Percentiles rank a stretch among this genome's conserved stretches.
phyloP scores from a whole-genome alignment of 2,888 invertebrate species.

The Aleiodes testaceus region DNA sequence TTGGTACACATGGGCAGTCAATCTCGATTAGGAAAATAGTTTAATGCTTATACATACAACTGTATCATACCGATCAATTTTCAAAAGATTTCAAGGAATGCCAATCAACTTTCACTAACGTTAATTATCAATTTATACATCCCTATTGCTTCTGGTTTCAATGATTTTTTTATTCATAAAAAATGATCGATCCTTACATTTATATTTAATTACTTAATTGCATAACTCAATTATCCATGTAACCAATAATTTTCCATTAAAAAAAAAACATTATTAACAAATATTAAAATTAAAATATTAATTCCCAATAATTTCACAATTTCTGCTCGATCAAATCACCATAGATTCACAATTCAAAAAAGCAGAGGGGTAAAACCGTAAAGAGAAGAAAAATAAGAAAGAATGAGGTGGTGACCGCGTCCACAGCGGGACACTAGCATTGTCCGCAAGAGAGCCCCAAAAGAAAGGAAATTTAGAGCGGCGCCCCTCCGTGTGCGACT shows the following conservation, averaged over 20 bases:
- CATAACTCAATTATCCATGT: neutral
- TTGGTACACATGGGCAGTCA: conserved; percentile 30
- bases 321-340: conserved; percentile 39
- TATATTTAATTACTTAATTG: neutral
- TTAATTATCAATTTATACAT: conserved; percentile 29
- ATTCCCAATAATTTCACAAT: too few relatives aligned
- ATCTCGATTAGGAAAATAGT: conserved; percentile 31
- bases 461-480: conserved; percentile 43
- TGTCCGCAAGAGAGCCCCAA: conserved; percentile 30
- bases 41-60: neutral
- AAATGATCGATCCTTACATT: neutral
- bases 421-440: conserved; percentile 48
- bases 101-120: conserved; percentile 28
- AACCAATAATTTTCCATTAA: neutral
- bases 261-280: too few relatives aligned
- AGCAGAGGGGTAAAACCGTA: conserved; percentile 15
- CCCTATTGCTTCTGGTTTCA: conserved; percentile 10
- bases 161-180: neutral
- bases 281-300: too few relatives aligned
- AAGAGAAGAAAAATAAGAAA: neutral
- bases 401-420: conserved; percentile 47
- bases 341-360: conserved; percentile 3
- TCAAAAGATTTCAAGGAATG: neutral
- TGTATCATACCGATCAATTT: neutral
- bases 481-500: conserved; percentile 27